phyloP scores from a whole-genome alignment of 1,140 invertebrate species.

The Diachasmimorpha longicaudata region DNA sequence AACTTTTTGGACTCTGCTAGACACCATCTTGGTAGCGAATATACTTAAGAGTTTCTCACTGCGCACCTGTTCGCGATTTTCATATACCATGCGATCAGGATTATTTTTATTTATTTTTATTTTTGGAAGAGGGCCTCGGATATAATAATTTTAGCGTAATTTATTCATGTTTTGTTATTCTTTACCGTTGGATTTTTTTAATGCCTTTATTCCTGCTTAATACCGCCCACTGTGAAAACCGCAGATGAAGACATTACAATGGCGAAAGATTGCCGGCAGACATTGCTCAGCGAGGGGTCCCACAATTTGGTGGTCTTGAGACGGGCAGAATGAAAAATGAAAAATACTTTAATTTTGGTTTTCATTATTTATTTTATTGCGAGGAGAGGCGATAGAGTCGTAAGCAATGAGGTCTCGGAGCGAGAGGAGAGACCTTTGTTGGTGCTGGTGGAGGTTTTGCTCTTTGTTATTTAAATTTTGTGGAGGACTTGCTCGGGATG shows the following conservation, averaged over 20 bases:
- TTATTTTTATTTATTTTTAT: too few relatives aligned
- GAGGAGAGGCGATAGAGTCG: neutral
- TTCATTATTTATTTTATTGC: neutral
- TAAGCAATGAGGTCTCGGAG: too few relatives aligned
- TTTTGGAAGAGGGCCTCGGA: too few relatives aligned
- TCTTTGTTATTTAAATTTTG: too few relatives aligned
- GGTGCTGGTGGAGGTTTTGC: too few relatives aligned
- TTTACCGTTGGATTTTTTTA: neutral
- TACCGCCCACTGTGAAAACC: conserved; percentile 36
- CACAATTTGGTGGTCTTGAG: neutral
- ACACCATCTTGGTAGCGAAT: conserved; percentile 24
- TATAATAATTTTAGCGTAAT: neutral
- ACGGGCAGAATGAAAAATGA: neutral
- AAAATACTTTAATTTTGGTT: neutral
- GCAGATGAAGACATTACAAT: conserved; percentile 55
- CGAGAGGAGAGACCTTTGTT: too few relatives aligned
- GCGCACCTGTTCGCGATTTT: conserved; percentile 3
- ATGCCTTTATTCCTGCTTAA: conserved; percentile 13
- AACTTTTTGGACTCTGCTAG: conserved; percentile 20
- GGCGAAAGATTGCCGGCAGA: conserved; percentile 46
- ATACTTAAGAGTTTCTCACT: conserved; percentile 24
- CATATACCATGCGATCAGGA: neutral
- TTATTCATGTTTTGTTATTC: neutral
- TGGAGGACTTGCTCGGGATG: too few relatives aligned
- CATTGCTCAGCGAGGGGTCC: conserved; percentile 24